phyloP scores from a whole-genome alignment of 2,888 invertebrate species.

The Lysandra coridon region DNA sequence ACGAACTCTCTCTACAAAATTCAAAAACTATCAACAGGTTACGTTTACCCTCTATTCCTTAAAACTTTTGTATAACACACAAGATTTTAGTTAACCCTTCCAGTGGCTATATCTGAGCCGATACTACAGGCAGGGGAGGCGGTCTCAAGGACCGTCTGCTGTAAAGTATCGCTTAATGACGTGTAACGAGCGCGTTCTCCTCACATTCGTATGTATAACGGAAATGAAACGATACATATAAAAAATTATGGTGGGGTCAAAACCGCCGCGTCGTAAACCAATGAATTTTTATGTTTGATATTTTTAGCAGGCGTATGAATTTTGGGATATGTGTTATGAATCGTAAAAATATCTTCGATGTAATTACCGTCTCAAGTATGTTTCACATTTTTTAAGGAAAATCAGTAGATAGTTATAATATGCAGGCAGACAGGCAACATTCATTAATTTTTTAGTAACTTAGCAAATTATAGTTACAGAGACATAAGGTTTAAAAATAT shows the following conservation, averaged over 20 bases:
- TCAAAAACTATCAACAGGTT: background rate
- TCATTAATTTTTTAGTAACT: too few species aligned
- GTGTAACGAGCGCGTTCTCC: constrained; percentile 76
- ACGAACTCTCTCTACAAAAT: background rate
- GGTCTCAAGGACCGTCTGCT: constrained; percentile 79
- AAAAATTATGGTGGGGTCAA: constrained; percentile 32
- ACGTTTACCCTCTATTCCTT: background rate
- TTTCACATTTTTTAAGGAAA: too few species aligned
- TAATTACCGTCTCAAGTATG: too few species aligned
- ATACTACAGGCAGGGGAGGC: constrained; percentile 51
- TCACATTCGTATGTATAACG: constrained; percentile 59
- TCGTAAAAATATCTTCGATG: background rate
- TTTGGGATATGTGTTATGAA: background rate
- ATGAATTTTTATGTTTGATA: background rate
- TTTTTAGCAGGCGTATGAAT: background rate
- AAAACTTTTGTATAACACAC: background rate
- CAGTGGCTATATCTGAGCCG: constrained; percentile 47
- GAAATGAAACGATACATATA: constrained; percentile 48
- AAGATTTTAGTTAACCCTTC: constrained; percentile 46
- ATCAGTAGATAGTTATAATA: too few species aligned
- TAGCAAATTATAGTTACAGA: too few species aligned
- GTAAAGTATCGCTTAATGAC: constrained; percentile 81
- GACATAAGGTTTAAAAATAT: too few species aligned
- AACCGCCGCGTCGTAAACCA: constrained; percentile 7
- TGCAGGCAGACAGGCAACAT: too few species aligned